Base-by-base conservation (phyloP, 2,797 vertebrate genomes). In the Acanthurus lineatus region DNA sequence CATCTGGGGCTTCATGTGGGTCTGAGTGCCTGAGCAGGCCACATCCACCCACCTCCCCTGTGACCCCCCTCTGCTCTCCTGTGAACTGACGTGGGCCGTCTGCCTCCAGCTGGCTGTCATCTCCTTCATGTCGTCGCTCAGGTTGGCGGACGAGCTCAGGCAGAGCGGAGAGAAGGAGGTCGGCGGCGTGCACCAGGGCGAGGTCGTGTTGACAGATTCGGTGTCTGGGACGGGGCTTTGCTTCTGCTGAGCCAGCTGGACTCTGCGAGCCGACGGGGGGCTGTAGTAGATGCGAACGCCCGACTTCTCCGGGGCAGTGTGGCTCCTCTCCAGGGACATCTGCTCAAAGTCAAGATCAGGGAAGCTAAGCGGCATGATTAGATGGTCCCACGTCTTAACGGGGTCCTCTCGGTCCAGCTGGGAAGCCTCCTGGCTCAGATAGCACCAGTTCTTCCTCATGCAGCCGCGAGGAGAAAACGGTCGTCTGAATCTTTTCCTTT, bases 51-150 rank as follows among this genome's bases (percentile, higher is more conserved):
- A 96, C 82, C 94, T 95, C 76, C 94, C 96, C 0, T 91, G 77
- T 51, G 88, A 93, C 49, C 95, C 96, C 22, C 79, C 79, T 57
- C 95, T 95, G 75, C 91, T 94, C 89, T 96, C 97, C 74, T 95
- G 90, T 0, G 96, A 95, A 65, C 95, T 86, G 6, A 93, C 93
- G 15, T 69, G 85, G 73, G 93, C 94, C 53, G 92, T 92, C 89
- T 96, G 96, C 81, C 96, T 95, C 91, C 97, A 96, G 1, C 96
- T 93, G 78, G 97, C 97, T 35, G 97, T 97, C 86, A 97, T 98
- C 87, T 99, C 97, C 92, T 99, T 99, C 97, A 99, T 98, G 91
- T 99, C 98, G 0, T 99, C 98, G 0, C 98, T 99, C 95, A 99
- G 95, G 93, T 99, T 99, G 49, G 96, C 93, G 0, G 97, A 96